These are phyloP conservation scores for Pimpla rufipes DNA, from an alignment of 2,888 invertebrate species.

Conservation along the genomic window DNA sequence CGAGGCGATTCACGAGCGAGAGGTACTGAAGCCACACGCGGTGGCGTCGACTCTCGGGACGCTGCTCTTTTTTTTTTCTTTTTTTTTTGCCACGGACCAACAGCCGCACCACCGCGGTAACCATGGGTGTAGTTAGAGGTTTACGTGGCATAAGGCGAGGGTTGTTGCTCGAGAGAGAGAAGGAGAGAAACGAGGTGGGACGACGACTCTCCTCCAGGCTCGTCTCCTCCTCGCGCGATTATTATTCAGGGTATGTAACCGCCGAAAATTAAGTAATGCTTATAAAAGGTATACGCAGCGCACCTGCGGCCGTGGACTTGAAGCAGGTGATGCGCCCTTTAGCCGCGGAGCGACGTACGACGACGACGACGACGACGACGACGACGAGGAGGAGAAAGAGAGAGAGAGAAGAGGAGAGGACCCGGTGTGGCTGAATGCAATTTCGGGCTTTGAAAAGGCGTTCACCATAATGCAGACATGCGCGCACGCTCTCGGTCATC, in stretches of 20 bases:
- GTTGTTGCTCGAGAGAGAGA: neutral
- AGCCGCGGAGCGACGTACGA: slow-evolving; percentile 48
- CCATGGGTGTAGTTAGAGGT: neutral
- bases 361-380: slow-evolving; percentile 41
- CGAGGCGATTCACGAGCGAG: slow-evolving; percentile 39
- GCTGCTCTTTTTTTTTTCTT: too few species aligned
- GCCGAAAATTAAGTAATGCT: slow-evolving; percentile 79
- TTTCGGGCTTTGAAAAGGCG: slow-evolving; percentile 47
- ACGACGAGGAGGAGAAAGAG: neutral
- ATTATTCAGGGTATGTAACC: slow-evolving; percentile 77
- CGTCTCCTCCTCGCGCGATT: slow-evolving; percentile 64
- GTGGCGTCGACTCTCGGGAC: slow-evolving; percentile 9
- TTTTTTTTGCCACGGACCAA: slow-evolving; percentile 28
- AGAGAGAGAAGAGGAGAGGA: slow-evolving; percentile 4
- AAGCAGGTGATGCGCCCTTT: slow-evolving; percentile 76
- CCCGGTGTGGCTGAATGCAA: slow-evolving; percentile 47
- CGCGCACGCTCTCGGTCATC: slow-evolving; percentile 54
- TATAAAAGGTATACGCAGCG: slow-evolving; percentile 70
- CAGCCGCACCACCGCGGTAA: neutral
- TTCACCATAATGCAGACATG: slow-evolving; percentile 37
- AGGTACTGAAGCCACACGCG: slow-evolving; percentile 33
- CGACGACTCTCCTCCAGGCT: neutral
- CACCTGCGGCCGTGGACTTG: slow-evolving; percentile 75
- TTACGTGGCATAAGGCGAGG: neutral
- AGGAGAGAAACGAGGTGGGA: neutral